A percentile compares a stretch with the other conserved stretches of the same genome.
Conservation (phyloP, 2,797 vertebrate genomes). For the Enteromius mattozi region DNA sequence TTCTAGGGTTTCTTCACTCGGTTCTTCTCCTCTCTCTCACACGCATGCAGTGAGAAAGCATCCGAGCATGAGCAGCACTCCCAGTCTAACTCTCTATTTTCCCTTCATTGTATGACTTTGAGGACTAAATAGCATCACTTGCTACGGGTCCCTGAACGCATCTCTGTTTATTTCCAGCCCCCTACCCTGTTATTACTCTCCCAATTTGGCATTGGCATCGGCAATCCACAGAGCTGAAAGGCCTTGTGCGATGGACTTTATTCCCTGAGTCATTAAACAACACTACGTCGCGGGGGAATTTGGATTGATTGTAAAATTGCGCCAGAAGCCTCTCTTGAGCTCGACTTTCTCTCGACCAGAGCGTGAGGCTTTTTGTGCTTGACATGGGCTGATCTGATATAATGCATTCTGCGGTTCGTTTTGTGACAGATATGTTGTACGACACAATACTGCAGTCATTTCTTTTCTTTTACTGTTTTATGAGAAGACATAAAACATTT, state of each 20-base stretch:
- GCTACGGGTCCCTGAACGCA: constrained; percentile 24
- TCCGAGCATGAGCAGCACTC: neutral
- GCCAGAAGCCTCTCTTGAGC: constrained; percentile 25
- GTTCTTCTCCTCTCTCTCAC: neutral
- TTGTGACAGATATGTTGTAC: constrained; percentile 2
- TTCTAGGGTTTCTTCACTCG: neutral
- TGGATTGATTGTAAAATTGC: constrained; percentile 53
- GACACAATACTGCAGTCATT: neutral
- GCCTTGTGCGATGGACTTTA: constrained; percentile 49
- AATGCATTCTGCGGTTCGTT: neutral
- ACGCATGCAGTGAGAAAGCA: neutral
- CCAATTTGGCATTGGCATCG: constrained; percentile 56
- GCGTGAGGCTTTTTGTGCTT: constrained; percentile 8
- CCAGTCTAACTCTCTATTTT: constrained; percentile 46
- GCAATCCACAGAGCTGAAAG: constrained; percentile 34
- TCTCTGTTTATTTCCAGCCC: constrained; percentile 45
- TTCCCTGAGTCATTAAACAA: constrained; percentile 58
- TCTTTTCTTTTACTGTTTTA: neutral
- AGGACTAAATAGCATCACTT: constrained; percentile 57
- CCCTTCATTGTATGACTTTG: constrained; percentile 50
- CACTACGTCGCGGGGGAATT: constrained; percentile 41
- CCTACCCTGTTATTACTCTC: constrained; percentile 51
- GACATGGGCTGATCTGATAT: constrained; percentile 24
- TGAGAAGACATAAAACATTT: neutral
- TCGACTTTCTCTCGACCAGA: constrained; percentile 14